Conservation (phyloP, 2,113 vertebrate genomes). For the Cyphomyrus discorhynchus region DNA sequence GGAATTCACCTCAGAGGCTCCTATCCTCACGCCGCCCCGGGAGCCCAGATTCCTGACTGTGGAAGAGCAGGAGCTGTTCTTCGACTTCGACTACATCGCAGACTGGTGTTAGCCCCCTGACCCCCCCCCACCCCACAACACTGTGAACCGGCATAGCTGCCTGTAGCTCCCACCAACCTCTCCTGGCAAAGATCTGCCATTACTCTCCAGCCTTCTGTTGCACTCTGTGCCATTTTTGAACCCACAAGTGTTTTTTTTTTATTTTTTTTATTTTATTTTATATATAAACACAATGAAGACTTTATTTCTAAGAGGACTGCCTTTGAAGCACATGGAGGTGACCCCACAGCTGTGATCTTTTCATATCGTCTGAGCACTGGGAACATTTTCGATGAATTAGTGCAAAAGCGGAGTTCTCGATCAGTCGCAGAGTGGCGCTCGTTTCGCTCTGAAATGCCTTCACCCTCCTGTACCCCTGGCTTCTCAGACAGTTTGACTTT, state of each 20-base stretch:
- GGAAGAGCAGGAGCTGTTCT: slow-evolving; percentile 89
- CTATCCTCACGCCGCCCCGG: slow-evolving; percentile 89
- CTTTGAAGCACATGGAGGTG: slow-evolving; percentile 43
- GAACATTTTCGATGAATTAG: slow-evolving; percentile 60
- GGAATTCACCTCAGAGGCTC: slow-evolving; percentile 96
- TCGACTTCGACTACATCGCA: slow-evolving; percentile 95
- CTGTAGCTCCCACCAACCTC: slow-evolving; percentile 56
- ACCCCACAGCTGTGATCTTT: slow-evolving; percentile 44
- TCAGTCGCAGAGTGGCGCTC: background rate
- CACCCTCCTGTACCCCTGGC: slow-evolving; percentile 25
- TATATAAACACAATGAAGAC: slow-evolving; percentile 49
- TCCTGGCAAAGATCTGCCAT: slow-evolving; percentile 42
- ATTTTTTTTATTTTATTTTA: slow-evolving; percentile 52
- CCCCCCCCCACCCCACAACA: slow-evolving; percentile 35
- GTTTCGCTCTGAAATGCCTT: background rate
- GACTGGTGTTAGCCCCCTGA: slow-evolving; percentile 82
- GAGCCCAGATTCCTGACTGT: slow-evolving; percentile 83
- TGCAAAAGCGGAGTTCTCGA: slow-evolving; percentile 37
- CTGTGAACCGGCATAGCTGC: slow-evolving; percentile 73
- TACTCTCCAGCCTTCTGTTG: slow-evolving; percentile 41
- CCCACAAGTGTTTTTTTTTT: slow-evolving; percentile 57
- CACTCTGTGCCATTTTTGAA: slow-evolving; percentile 74
- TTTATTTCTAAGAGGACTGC: background rate
- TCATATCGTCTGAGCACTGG: slow-evolving; percentile 77
- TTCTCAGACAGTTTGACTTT: background rate